These are phyloP conservation scores for Palythoa grandis DNA, from an alignment of 92 coral and sea anemone genomes.

Conservation along the genomic window DNA sequence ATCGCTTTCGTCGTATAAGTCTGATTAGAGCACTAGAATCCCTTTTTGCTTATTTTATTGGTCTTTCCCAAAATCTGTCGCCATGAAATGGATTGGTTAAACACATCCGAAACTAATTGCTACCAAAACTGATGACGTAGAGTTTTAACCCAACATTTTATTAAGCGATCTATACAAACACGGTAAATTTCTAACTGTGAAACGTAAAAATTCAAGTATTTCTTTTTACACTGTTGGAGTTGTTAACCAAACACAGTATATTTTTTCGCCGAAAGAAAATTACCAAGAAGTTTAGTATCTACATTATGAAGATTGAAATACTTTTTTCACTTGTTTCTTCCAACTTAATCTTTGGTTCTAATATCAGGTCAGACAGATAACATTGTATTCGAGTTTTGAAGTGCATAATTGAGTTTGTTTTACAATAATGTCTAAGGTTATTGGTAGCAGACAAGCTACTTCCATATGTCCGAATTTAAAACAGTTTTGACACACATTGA, in stretches of 20 bases:
- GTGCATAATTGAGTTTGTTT: neutral
- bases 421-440: neutral
- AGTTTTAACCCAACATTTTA: neutral
- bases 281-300: constrained; percentile 5
- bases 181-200: neutral
- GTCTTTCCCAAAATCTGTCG: neutral
- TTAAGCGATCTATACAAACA: neutral
- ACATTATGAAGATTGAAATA: neutral
- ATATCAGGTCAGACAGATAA: constrained; percentile 9
- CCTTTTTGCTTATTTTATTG: constrained; percentile 26
- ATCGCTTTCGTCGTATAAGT: constrained; percentile 21
- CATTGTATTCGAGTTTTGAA: neutral
- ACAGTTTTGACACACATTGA: neutral
- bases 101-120: neutral
- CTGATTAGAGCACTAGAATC: neutral
- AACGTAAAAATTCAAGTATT: neutral
- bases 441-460: neutral
- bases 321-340: neutral
- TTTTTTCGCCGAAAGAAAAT: constrained; percentile 8
- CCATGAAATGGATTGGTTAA: neutral
- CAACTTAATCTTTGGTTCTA: neutral
- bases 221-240: neutral
- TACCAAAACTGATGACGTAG: constrained; percentile 3
- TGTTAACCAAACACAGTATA: neutral
- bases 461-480: neutral